Evolutionary conservation across 2,888 invertebrate species (phyloP), one percentile per base, ranked within the genome.

Genomic region (Latrodectus elegans): DNA sequence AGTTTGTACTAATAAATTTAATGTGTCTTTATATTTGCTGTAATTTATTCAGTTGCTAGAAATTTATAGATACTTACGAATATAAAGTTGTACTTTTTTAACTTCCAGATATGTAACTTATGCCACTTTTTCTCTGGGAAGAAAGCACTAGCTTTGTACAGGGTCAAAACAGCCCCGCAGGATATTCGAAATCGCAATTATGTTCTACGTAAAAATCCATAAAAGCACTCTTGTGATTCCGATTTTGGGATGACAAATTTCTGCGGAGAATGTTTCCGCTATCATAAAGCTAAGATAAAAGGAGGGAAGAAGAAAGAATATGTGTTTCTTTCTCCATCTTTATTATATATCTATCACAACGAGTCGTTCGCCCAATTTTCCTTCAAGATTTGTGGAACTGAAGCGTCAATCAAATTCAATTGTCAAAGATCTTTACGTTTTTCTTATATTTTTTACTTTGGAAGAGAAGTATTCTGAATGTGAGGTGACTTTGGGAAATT

Each of bases 101-200:
- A 38, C 15, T 71, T 65, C 53, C n/a, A 11, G 26, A 22, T 14
- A 14, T 14, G 4, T 15, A 22, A 70, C 15, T 12, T 52, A 70
- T 22, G 49, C 82, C 82, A 75, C 70, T 75, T 53, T 67, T 22
- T 9, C 26, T 17, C 82, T 60, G 12, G n/a, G 2, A 14, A 65
- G 51, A 22, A 72, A 22, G 11, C 8, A 6, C 70, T 38, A 71
- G 6, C 49, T 0, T 51, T 49, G 67, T 70, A n/a, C 75, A 70
- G 78, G 84, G 84, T 73, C 73, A 77, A 84, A 77, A 77, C 72
- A 84, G 53, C 71, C 84, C 84, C 72, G 49, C 71, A 64, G 84
- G 84, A 65, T 77, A 84, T 84, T 84, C 84, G 77, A 84, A 84
- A 84, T 84, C 77, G 84, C 84, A 84, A 84, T 84, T 84, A 84